These are phyloP conservation scores for Agrotis segetum DNA, from an alignment of 2,888 invertebrate genomes.

Conservation along the genomic window DNA sequence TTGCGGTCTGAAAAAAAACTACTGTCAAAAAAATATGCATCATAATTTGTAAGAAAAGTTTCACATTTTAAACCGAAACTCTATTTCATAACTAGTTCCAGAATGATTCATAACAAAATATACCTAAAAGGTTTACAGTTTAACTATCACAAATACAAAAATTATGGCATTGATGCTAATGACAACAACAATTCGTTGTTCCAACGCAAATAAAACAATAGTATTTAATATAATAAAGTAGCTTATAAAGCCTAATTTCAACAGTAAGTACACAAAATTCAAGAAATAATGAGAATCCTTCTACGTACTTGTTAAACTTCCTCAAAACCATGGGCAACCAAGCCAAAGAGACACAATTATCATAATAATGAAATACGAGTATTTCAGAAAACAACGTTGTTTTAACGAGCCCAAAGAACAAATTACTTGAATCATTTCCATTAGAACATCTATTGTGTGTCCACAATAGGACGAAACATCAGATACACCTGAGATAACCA, in stretches of 20 bases:
- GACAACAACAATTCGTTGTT: too few relatives aligned
- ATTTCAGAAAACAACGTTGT: constrained; percentile 38
- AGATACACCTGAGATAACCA: constrained; percentile 43
- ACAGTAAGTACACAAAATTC: background rate
- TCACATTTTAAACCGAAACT: too few relatives aligned
- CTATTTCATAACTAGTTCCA: too few relatives aligned
- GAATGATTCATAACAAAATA: too few relatives aligned
- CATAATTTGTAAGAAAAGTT: too few relatives aligned
- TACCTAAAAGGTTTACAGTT: too few relatives aligned
- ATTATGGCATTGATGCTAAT: too few relatives aligned
- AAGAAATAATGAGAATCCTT: constrained; percentile 12
- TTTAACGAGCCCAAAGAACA: constrained; percentile 40
- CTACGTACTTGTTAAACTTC: constrained; percentile 11
- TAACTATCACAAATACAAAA: too few relatives aligned
- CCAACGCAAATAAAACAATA: too few relatives aligned
- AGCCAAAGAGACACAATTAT: constrained; percentile 22
- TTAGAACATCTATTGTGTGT: constrained; percentile 52
- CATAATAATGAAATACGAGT: constrained; percentile 43
- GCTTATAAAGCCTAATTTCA: background rate
- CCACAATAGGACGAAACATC: constrained; percentile 52
- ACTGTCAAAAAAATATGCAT: too few relatives aligned
- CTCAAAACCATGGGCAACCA: constrained; percentile 3
- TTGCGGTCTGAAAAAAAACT: background rate
- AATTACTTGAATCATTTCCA: constrained; percentile 47
- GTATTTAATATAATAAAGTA: too few relatives aligned